Base-by-base conservation (phyloP, 2,888 invertebrate species). In the Germaria angustata region DNA sequence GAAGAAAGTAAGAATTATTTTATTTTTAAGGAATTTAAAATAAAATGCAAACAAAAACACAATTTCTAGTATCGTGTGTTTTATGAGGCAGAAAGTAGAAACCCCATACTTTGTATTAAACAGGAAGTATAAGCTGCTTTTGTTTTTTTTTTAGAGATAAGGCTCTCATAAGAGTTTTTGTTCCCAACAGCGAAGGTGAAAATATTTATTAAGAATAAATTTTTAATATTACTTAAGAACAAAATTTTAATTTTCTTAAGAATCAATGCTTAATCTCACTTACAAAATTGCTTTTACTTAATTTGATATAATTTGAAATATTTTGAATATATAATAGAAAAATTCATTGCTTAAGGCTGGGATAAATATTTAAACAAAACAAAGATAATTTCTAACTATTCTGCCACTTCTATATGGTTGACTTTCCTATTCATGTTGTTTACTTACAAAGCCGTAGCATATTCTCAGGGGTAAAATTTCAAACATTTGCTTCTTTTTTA, bases 391-490 rank as follows among this genome's bases (percentile, higher is more conserved):
- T n/a, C n/a, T n/a, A n/a, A n/a, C n/a, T n/a, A n/a, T 32, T 55
- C 34, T 34, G 1, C 13, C n/a, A 17, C 32, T 15, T 17, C 34
- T 32, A 28, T 51, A 9, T 22, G 5, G 15, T 3, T 44, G 20
- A 36, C 7, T 32, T 22, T 36, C 20, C 17, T 24, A 32, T 41
- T 17, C 53, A 41, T 28, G 41, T 28, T 66, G 7, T 22, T 44
- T 78, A 65, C 65, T 57, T 34, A 72, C 49, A n/a, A 51, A 72
- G 72, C 41, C 72, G 57, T 79, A 65, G 32, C 71, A 57, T 71
- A 72, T 49, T 79, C 79, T 59, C 79, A 46, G 59, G 59, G 51
- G 79, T 66, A 51, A 28, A 59, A 59, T 72, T 79, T 22, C 22
- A 36, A 51, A 22, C 15, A 51, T 36, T 22, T 7, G n/a, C n/a